Conservation (phyloP, 2,888 invertebrate species). For the Chouioia cunea region DNA sequence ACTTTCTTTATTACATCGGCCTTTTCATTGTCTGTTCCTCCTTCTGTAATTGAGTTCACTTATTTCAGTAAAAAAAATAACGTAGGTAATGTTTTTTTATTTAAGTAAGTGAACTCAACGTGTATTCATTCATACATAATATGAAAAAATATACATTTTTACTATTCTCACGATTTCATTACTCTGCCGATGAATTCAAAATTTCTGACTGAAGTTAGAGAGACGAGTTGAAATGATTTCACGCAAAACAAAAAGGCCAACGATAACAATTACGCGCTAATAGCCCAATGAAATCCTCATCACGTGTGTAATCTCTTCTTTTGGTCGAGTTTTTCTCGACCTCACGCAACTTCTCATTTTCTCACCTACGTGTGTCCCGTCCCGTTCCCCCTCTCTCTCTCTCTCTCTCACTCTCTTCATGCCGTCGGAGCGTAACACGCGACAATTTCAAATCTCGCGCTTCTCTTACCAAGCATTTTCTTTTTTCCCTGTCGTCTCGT, state of each 20-base stretch:
- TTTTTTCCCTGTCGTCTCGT: constrained; percentile 12
- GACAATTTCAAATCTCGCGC: constrained; percentile 43
- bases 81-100: too few species aligned
- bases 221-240: constrained; percentile 42
- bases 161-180: too few species aligned
- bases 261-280: constrained; percentile 19
- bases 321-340: constrained; percentile 42
- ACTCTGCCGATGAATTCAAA: not conserved
- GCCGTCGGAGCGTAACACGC: constrained; percentile 15
- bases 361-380: constrained; percentile 22
- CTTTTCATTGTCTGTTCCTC: constrained; percentile 3
- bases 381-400: constrained; percentile 27
- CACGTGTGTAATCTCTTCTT: constrained; percentile 20
- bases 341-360: constrained; percentile 40
- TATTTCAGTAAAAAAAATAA: too few species aligned
- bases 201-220: constrained; percentile 42
- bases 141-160: too few species aligned
- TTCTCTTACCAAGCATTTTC: constrained; percentile 50
- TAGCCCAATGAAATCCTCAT: constrained; percentile 32
- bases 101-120: too few species aligned
- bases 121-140: too few species aligned
- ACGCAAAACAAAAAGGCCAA: constrained; percentile 6
- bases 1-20: not conserved
- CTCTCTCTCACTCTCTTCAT: not conserved
- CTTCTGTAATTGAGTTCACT: too few species aligned